Conservation (phyloP, 2,113 vertebrate genomes). For the Heterotis niloticus region DNA sequence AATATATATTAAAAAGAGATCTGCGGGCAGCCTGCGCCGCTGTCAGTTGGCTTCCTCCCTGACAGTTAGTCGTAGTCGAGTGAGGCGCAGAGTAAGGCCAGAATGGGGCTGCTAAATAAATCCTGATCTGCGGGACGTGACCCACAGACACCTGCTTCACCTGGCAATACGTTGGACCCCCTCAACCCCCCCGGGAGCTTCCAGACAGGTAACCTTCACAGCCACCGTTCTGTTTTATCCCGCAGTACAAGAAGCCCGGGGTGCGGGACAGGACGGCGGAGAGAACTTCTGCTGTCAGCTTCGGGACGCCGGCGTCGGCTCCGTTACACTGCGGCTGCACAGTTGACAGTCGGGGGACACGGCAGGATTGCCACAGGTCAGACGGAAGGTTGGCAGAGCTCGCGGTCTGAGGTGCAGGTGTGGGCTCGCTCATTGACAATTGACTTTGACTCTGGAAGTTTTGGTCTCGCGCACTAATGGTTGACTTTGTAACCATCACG, state of each 20-base stretch:
- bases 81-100: neutral
- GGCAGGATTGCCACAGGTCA: neutral
- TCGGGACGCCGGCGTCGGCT: too few species aligned
- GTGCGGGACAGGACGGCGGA: neutral
- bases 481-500: too few species aligned
- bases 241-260: neutral
- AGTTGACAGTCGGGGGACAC: too few species aligned
- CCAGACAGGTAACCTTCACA: neutral
- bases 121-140: neutral
- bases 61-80: conserved; percentile 4
- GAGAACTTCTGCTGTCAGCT: neutral
- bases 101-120: neutral
- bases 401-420: too few species aligned
- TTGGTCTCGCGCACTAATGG: too few species aligned
- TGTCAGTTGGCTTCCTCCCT: conserved; percentile 47
- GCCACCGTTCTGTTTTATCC: neutral
- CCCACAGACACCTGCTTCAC: neutral
- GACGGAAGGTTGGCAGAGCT: neutral
- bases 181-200: neutral
- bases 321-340: too few species aligned
- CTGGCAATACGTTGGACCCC: neutral
- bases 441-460: too few species aligned
- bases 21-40: conserved; percentile 35
- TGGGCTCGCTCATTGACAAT: too few species aligned
- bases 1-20: conserved; percentile 54